phyloP scores from a whole-genome alignment of 2,113 vertebrate genomes.

The Vireo altiloquus region DNA sequence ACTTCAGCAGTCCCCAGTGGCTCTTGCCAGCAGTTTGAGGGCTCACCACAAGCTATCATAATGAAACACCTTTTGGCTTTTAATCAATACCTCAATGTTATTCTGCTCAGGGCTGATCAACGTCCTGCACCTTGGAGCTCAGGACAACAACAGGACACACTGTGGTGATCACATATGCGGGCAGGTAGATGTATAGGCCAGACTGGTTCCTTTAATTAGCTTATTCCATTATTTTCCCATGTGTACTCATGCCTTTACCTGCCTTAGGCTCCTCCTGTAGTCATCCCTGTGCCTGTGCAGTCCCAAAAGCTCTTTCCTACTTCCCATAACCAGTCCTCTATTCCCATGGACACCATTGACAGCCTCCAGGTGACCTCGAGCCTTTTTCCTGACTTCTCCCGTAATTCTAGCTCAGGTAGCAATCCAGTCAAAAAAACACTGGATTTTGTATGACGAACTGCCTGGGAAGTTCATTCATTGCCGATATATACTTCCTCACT shows the following conservation, averaged over 20 bases:
- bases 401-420: background rate
- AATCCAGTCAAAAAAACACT: background rate
- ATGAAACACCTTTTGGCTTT: background rate
- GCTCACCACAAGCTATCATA: rapidly evolving
- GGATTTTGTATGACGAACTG: background rate
- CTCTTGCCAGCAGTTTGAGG: background rate
- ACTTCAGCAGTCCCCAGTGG: background rate
- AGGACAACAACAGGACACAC: background rate
- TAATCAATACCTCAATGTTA: background rate
- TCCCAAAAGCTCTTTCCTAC: background rate
- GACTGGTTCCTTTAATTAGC: background rate
- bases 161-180: background rate
- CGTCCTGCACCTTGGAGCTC: background rate
- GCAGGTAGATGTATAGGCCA: background rate
- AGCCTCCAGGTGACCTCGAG: background rate
- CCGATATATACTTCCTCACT: background rate
- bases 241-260: background rate
- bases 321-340: background rate
- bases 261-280: background rate
- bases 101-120: background rate
- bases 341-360: background rate
- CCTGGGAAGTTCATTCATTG: background rate
- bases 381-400: background rate
- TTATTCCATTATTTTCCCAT: background rate
- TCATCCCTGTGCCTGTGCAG: background rate